These are phyloP conservation scores for Anas capensis DNA, from an alignment of 2,797 vertebrate species.

Conservation along the genomic window DNA sequence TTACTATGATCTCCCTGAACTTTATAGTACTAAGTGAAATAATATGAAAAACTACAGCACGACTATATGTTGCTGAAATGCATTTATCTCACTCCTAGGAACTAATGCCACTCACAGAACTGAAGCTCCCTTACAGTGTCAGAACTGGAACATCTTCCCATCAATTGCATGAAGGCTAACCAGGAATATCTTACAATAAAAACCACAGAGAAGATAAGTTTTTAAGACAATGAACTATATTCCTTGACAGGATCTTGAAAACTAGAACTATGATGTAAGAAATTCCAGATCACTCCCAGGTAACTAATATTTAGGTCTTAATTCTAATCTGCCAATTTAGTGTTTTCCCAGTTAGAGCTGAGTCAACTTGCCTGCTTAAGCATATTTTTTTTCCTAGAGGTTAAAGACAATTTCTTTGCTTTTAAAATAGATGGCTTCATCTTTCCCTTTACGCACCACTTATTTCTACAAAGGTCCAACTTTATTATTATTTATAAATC, in stretches of 20 bases:
- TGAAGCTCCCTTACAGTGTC: not conserved
- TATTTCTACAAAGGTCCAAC: slow-evolving; percentile 6
- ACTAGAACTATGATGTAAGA: not conserved
- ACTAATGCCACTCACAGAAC: not conserved
- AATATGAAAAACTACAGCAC: not conserved
- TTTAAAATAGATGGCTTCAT: slow-evolving; percentile 33
- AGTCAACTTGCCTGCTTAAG: not conserved
- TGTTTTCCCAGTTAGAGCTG: not conserved
- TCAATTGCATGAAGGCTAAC: not conserved
- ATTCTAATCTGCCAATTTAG: not conserved
- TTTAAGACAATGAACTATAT: not conserved
- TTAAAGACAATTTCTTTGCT: slow-evolving; percentile 6
- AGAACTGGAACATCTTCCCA: not conserved
- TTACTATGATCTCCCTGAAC: not conserved
- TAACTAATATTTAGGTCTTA: not conserved
- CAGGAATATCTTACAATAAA: not conserved
- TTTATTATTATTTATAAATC: slow-evolving; percentile 13
- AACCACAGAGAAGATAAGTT: not conserved
- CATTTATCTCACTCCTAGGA: not conserved
- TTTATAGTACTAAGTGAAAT: not conserved
- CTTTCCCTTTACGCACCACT: slow-evolving; percentile 16
- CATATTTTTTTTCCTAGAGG: not conserved
- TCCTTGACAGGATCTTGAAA: not conserved
- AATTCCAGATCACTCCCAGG: not conserved
- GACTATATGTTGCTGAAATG: not conserved